A percentile compares a stretch with the other conserved stretches of the same genome.
phyloP scores from a whole-genome alignment of 2,113 vertebrate genomes.

The Gambusia affinis region DNA sequence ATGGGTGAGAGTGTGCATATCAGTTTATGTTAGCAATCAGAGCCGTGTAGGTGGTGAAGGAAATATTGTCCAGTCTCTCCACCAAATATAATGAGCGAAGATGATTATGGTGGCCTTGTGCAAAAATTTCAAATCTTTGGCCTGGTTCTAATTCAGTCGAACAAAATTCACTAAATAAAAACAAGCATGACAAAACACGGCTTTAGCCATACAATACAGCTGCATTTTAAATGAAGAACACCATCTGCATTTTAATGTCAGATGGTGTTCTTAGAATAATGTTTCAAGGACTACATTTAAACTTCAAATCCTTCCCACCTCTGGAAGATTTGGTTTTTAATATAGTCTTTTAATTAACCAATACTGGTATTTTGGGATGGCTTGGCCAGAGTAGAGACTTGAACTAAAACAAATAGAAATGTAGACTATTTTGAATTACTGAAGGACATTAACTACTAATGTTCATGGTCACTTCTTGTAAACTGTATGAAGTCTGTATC shows the following conservation, averaged over 20 bases:
- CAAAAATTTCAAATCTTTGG: not conserved
- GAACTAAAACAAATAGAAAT: not conserved
- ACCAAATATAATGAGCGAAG: conserved; percentile 16
- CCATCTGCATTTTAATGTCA: not conserved
- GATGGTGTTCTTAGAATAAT: too few relatives aligned
- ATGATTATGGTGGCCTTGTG: not conserved
- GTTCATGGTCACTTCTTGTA: not conserved
- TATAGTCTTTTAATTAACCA: too few relatives aligned
- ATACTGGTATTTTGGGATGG: too few relatives aligned
- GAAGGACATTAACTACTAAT: not conserved
- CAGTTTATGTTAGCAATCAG: conserved; percentile 76
- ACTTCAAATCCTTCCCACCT: too few relatives aligned
- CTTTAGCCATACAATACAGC: not conserved
- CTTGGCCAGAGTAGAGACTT: too few relatives aligned
- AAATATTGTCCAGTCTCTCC: conserved; percentile 42
- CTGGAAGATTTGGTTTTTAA: too few relatives aligned
- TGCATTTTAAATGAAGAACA: not conserved
- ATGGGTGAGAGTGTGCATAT: conserved; percentile 56
- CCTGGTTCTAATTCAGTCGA: not conserved
- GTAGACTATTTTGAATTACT: not conserved
- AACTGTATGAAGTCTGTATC: not conserved
- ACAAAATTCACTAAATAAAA: not conserved
- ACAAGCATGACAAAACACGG: not conserved
- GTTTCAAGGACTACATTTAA: too few relatives aligned
- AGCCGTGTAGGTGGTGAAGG: conserved; percentile 41